Evolutionary conservation across 1,140 invertebrate species (phyloP).

Genomic region (Geopemphigus sp.): DNA sequence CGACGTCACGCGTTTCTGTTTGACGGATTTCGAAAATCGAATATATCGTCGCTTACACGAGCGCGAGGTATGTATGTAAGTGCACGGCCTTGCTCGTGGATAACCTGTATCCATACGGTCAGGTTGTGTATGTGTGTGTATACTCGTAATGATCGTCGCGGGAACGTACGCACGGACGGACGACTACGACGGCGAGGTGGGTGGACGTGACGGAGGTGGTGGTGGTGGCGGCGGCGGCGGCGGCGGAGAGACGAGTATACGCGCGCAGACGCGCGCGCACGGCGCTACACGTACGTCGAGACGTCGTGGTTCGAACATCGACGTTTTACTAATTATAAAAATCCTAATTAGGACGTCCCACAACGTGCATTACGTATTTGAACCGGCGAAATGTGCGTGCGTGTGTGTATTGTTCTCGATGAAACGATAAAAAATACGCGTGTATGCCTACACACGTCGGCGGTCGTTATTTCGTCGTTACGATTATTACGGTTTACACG

Average conservation of each 20-base stretch:
- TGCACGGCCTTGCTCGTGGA: constrained; percentile 8
- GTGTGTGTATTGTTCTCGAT: background rate
- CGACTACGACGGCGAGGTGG: too few relatives aligned
- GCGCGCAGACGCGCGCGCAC: background rate
- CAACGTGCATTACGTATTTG: background rate
- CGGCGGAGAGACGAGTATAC: too few relatives aligned
- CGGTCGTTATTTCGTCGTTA: too few relatives aligned
- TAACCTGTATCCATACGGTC: constrained; percentile 28
- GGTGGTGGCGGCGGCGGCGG: too few relatives aligned
- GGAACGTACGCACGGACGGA: background rate
- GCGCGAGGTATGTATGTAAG: background rate
- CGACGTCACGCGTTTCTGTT: too few relatives aligned
- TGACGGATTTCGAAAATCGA: too few relatives aligned
- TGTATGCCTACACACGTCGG: background rate
- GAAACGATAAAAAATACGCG: constrained; percentile 1
- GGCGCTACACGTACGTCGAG: background rate
- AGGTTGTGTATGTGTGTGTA: background rate
- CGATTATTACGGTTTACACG: too few relatives aligned
- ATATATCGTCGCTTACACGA: too few relatives aligned
- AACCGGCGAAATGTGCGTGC: constrained; percentile 5
- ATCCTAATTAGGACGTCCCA: constrained; percentile 49
- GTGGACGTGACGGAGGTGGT: too few relatives aligned
- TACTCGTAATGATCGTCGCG: constrained; percentile 11
- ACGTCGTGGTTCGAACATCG: constrained; percentile 20
- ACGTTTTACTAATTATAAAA: constrained; percentile 50